Conservation (phyloP, 2,797 vertebrate species). For the Syncerus caffer region DNA sequence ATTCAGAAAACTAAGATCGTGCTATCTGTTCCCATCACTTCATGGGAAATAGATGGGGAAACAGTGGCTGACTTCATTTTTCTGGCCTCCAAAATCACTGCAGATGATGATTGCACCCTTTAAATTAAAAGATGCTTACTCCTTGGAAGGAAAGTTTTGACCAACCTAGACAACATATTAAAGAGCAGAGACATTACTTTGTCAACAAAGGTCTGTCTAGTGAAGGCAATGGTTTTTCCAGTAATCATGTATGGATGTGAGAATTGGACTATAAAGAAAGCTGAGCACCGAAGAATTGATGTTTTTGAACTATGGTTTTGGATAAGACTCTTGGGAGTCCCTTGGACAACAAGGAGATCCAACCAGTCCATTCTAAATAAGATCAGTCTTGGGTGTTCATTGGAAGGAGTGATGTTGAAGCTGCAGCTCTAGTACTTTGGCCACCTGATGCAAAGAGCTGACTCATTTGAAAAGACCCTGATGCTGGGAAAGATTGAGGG, state of each 20-base stretch:
- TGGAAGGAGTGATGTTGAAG: background rate
- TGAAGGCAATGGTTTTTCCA: no score
- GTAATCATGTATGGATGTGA: background rate
- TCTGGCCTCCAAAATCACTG: background rate
- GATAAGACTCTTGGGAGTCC: background rate
- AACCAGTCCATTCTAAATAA: background rate
- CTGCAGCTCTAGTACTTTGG: background rate
- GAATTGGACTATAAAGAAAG: background rate
- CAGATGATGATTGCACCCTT: background rate
- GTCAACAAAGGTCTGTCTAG: no score
- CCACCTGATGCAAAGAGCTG: fast-evolving
- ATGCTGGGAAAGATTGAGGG: background rate
- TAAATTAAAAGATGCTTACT: background rate
- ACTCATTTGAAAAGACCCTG: background rate
- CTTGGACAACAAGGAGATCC: background rate
- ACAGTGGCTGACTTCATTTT: background rate
- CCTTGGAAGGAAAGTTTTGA: no score
- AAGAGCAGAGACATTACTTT: no score
- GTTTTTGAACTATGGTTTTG: background rate
- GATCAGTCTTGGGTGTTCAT: background rate
- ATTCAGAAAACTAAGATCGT: background rate
- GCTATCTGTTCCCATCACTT: background rate
- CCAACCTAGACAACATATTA: no score
- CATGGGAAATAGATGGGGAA: background rate
- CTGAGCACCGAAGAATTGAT: fast-evolving